These are phyloP conservation scores for Grammomys surdaster DNA, from an alignment of 2,113 vertebrate genomes.

Conservation along the genomic window DNA sequence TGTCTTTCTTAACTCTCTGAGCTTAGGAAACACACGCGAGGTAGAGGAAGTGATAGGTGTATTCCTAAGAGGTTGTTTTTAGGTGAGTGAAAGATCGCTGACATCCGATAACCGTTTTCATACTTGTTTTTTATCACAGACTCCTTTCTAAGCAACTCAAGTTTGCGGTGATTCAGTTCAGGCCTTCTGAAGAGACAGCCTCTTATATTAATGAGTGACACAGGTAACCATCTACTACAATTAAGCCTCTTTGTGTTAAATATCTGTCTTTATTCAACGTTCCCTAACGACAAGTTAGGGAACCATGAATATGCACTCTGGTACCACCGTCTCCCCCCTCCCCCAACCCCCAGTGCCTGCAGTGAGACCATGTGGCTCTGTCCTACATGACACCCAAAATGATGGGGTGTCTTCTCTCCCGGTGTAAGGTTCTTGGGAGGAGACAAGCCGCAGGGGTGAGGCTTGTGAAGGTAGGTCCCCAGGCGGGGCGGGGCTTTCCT, in stretches of 20 bases:
- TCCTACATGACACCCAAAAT: background rate
- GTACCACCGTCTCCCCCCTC: background rate
- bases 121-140: conserved; percentile 79
- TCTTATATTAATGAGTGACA: conserved; percentile 71
- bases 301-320: background rate
- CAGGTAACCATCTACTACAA: conserved; percentile 58
- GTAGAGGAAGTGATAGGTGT: background rate
- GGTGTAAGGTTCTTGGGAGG: background rate
- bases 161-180: conserved; percentile 56
- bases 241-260: conserved; percentile 46
- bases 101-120: conserved; percentile 59
- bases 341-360: background rate
- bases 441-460: fast-evolving
- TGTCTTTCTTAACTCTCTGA: background rate
- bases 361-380: background rate
- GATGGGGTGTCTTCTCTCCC: too few species aligned
- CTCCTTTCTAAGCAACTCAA: conserved; percentile 71
- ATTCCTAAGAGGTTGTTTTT: conserved; percentile 11
- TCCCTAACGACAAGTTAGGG: background rate
- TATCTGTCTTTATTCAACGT: background rate
- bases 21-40: background rate
- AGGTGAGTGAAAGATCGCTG: background rate
- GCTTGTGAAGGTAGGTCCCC: background rate
- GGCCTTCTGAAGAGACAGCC: conserved; percentile 72
- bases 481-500: background rate